Evolutionary conservation across 2,797 vertebrate species (phyloP).

Genomic region (Onychomys leucogaster): DNA sequence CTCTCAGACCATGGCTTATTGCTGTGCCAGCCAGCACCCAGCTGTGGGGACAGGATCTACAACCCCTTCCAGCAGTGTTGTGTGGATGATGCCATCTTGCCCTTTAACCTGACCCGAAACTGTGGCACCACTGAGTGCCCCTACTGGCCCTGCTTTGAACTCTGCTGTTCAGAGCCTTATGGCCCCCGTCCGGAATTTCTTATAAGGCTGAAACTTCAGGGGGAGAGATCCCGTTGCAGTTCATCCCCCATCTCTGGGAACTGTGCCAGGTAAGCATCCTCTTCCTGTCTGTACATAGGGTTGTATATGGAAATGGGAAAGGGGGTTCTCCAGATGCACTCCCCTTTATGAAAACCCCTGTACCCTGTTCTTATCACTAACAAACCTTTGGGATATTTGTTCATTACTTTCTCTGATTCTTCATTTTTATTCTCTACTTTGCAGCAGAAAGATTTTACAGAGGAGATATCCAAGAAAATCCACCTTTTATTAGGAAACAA

Average conservation of each 20-base stretch:
- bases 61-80: neutral
- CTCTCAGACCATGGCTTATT: neutral
- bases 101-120: neutral
- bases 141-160: constrained; percentile 62
- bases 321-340: neutral
- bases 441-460: neutral
- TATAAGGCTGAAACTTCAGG: neutral
- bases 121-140: neutral
- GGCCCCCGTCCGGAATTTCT: neutral
- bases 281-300: neutral
- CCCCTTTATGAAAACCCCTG: neutral
- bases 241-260: neutral
- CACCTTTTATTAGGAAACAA: neutral
- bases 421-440: neutral
- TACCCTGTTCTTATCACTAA: neutral
- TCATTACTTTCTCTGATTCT: neutral
- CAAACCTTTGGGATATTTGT: neutral
- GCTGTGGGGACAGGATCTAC: neutral
- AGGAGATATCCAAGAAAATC: neutral
- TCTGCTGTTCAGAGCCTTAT: neutral
- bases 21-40: neutral
- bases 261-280: neutral
- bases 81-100: neutral
- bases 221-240: neutral
- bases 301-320: neutral